A percentile compares a stretch with the other conserved stretches of the same genome.
Evolutionary conservation across 2,797 vertebrate genomes (phyloP).

Genomic region (Rachycentron canadum): DNA sequence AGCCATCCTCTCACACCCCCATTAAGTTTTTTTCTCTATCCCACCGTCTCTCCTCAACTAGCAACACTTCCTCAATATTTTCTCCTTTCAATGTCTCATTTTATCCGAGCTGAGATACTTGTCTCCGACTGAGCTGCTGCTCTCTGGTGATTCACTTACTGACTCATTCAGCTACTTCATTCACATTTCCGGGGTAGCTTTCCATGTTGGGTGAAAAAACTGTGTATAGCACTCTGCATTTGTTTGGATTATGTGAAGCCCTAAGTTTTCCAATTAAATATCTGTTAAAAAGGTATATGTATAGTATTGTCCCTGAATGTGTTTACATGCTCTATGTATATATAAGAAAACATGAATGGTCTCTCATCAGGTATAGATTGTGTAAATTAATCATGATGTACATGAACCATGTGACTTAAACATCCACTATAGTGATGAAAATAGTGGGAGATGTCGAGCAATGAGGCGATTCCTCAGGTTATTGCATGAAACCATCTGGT

Average conservation of each 20-base stretch:
- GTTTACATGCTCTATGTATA: background rate
- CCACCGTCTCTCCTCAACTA: background rate
- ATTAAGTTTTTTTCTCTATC: constrained; percentile 16
- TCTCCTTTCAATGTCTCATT: constrained; percentile 39
- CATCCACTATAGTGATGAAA: too few relatives aligned
- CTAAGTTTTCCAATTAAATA: background rate
- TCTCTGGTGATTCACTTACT: constrained; percentile 57
- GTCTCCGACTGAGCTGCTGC: constrained; percentile 39
- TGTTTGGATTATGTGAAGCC: constrained; percentile 28
- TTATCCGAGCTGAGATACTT: constrained; percentile 32
- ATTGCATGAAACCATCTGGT: background rate
- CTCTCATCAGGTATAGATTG: too few relatives aligned
- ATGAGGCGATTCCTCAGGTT: too few relatives aligned
- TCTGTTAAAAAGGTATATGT: background rate
- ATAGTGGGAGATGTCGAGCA: too few relatives aligned
- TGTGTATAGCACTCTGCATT: constrained; percentile 14
- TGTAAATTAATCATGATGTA: too few relatives aligned
- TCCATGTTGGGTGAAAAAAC: constrained; percentile 22
- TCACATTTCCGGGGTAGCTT: constrained; percentile 44
- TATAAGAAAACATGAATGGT: background rate
- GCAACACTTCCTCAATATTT: constrained; percentile 39
- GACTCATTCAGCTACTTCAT: constrained; percentile 58
- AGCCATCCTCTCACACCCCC: constrained; percentile 13
- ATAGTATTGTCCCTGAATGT: background rate
- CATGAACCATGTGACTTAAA: too few relatives aligned